Evolutionary conservation across 2,888 invertebrate genomes (phyloP).

Genomic region (Argyra leucocephala): DNA sequence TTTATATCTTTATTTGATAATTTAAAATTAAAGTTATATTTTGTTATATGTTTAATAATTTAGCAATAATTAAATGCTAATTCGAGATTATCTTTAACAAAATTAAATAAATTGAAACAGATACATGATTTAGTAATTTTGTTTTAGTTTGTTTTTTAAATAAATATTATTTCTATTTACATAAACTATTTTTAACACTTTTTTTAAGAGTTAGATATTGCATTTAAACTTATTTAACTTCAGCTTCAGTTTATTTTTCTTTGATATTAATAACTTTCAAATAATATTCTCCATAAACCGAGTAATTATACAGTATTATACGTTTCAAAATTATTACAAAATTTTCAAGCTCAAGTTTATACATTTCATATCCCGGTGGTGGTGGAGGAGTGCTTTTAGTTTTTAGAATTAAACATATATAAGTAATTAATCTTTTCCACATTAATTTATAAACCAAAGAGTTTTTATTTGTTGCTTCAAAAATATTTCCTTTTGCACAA

Average conservation of each 20-base stretch:
- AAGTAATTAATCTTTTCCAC: slow-evolving; percentile 39
- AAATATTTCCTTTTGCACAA: slow-evolving; percentile 34
- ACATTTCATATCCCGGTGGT: slow-evolving; percentile 40
- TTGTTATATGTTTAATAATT: too few relatives aligned
- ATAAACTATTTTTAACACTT: too few relatives aligned
- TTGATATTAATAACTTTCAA: slow-evolving; percentile 28
- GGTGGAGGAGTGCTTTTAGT: slow-evolving; percentile 32
- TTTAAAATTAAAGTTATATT: too few relatives aligned
- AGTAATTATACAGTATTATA: slow-evolving; percentile 40
- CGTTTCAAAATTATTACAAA: slow-evolving; percentile 37
- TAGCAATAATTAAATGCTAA: too few relatives aligned
- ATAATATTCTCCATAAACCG: slow-evolving; percentile 42
- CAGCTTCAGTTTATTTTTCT: not conserved
- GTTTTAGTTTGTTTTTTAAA: too few relatives aligned
- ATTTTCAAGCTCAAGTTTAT: slow-evolving; percentile 35
- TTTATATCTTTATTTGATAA: too few relatives aligned
- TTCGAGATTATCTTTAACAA: too few relatives aligned
- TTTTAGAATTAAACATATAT: slow-evolving; percentile 35
- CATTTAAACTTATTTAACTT: too few relatives aligned
- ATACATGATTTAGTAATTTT: too few relatives aligned
- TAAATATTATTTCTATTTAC: too few relatives aligned
- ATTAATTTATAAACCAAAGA: slow-evolving; percentile 38
- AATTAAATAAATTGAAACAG: too few relatives aligned
- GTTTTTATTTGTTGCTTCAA: slow-evolving; percentile 33
- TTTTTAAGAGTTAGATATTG: too few relatives aligned